These are phyloP conservation scores for Tridacna crocea DNA, from an alignment of 2,888 invertebrate species.

Conservation along the genomic window DNA sequence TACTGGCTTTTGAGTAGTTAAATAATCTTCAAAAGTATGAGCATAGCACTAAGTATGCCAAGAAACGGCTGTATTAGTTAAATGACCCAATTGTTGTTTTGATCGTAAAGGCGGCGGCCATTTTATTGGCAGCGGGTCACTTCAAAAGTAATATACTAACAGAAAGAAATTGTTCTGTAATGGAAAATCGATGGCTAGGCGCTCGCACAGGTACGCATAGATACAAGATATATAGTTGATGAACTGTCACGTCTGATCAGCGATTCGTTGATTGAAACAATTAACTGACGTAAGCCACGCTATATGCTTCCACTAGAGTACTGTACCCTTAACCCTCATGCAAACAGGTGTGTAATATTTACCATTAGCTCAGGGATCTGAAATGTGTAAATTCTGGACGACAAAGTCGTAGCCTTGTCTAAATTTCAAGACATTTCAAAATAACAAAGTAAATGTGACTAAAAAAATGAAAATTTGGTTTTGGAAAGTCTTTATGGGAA, in stretches of 20 bases:
- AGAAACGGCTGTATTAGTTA: not conserved
- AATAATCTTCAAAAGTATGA: too few relatives aligned
- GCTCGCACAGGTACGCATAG: not conserved
- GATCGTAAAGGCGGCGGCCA: constrained; percentile 23
- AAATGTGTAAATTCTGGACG: not conserved
- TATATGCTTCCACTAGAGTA: too few relatives aligned
- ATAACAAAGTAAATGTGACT: too few relatives aligned
- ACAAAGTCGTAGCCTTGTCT: too few relatives aligned
- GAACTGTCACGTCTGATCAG: constrained; percentile 9
- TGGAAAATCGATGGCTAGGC: not conserved
- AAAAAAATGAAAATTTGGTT: too few relatives aligned
- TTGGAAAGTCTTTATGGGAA: not conserved
- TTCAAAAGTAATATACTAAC: not conserved
- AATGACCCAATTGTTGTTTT: constrained; percentile 16
- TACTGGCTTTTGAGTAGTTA: not conserved
- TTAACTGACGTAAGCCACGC: too few relatives aligned
- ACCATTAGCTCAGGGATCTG: not conserved
- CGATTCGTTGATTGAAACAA: not conserved
- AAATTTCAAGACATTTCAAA: too few relatives aligned
- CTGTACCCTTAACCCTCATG: too few relatives aligned
- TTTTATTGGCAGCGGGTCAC: constrained; percentile 25
- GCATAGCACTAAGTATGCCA: too few relatives aligned
- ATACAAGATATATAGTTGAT: not conserved
- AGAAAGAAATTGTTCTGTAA: not conserved
- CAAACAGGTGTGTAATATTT: not conserved